Evolutionary conservation across 2,888 invertebrate species (phyloP), one percentile per base, ranked within the genome.

Genomic region (Pyrgus malvae): DNA sequence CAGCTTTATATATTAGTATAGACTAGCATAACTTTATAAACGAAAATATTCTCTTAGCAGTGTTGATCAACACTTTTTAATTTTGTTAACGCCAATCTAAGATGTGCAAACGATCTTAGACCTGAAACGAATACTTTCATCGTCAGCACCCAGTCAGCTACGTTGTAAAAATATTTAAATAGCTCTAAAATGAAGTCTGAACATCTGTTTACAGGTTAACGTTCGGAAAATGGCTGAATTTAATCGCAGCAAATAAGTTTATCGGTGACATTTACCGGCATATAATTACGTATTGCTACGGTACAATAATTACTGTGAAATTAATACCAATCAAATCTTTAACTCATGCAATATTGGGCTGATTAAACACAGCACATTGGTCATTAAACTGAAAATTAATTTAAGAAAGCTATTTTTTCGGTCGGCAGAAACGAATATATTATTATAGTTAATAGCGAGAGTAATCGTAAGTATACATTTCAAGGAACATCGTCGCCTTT

Each of bases 271-370:
- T 21, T 37, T 50, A 33, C 41, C 41, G 50, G 50, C 33, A 50
- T 49, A 16, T 17, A 31, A 41, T 48, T 48, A 40, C 27, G 29
- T 40, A 48, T 42, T 23, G 21, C 6, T 41, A 23, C 50, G 41
- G 11, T 50, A 25, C 33, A 41, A 42, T 50, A 33, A 50, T 41
- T 42, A 42, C 41, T 25, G 41, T 23, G 50, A 50, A 50, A 50
- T 41, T 41, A 50, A 50, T 41, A 50, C 50, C 33, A 50, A 50
- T 50, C 50, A 29, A 50, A 50, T 41, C 33, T 41, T 49, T 42
- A 50, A 35, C 44, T 51, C 51, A 51, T 51, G 51, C 51, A 44
- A 51, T 44, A 51, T 51, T 44, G 51, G 44, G 51, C 44, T 51
- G 44, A 19, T 51, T 44, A 25, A 35, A 51, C 37, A 44, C 51